Evolutionary conservation across 2,797 vertebrate species (phyloP), one percentile per base, ranked within the genome.

Genomic region (Crocodylus rhombifer): DNA sequence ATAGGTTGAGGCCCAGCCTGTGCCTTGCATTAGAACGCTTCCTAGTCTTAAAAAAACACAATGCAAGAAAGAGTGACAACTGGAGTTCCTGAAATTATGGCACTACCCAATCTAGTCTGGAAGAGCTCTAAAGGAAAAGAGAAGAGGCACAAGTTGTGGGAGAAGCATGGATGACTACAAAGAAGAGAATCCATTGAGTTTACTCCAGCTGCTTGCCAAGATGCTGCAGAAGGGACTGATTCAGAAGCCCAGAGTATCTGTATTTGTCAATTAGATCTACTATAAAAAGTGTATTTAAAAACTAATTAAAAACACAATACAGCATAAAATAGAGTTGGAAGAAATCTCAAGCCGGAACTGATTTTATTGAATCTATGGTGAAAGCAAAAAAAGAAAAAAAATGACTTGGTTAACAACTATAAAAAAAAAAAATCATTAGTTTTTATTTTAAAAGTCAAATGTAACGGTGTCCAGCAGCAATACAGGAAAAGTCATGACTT

Each of bases 401-500:
- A 89, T 7, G 65, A 81, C 55, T 86, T 82, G 90, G 91, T 93
- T 95, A 92, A 86, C 77, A 87, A 95, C 87, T 93, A 96, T 77
- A 89, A 77, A 90, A 94, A 96, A 96, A 95, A 92, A 87, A 95
- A 90, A 94, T 92, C 86, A 90, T 92, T 94, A 81, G 92, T 80
- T 86, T 92, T 93, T 88, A 95, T 95, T 87, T 80, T 62, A 69
- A 71, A 71, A 95, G 62, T 78, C 56, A 90, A 51, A 30, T 0
- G 2, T 88, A 96, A 96, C 80, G 92, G 89, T 92, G 90, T 64
- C 94, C 88, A 78, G 88, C 78, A 86, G 89, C 78, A 95, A 96
- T 95, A 94, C 80, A 94, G 82, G 93, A 97, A 95, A 94, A 93
- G 86, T 87, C 58, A 80, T 91, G 93, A 93, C 96, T 95, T 94